phyloP scores from a whole-genome alignment of 2,888 invertebrate genomes.

The Pachliopta kotzebuea region DNA sequence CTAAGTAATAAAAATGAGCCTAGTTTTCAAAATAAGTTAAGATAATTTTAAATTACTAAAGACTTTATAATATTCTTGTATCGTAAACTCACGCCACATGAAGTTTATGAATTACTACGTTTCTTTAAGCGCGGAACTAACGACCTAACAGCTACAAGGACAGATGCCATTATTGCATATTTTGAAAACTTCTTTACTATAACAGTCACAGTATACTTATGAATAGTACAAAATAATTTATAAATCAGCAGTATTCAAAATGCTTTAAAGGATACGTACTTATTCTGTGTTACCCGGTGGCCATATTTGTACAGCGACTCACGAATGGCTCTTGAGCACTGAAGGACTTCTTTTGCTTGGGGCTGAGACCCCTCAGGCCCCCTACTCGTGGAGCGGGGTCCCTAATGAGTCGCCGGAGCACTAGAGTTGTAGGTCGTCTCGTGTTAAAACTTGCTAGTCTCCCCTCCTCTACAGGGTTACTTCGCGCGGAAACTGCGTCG shows the following conservation, averaged over 20 bases:
- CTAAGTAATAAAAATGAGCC: slow-evolving; percentile 59
- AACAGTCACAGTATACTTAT: slow-evolving; percentile 40
- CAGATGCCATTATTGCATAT: slow-evolving; percentile 41
- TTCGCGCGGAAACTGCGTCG: slow-evolving; percentile 59
- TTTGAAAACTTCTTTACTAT: slow-evolving; percentile 27
- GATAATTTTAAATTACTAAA: slow-evolving; percentile 73
- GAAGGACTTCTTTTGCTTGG: slow-evolving; percentile 67
- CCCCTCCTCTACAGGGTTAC: slow-evolving; percentile 64
- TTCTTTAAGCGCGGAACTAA: slow-evolving; percentile 37
- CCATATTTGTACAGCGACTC: slow-evolving; percentile 55
- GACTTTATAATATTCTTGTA: slow-evolving; percentile 63
- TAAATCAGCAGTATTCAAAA: slow-evolving; percentile 31
- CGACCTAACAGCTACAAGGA: slow-evolving; percentile 46
- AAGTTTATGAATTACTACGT: slow-evolving; percentile 46
- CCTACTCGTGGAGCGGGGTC: slow-evolving; percentile 54
- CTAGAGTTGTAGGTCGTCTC: slow-evolving; percentile 76
- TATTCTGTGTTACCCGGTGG: slow-evolving; percentile 41
- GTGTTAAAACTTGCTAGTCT: slow-evolving; percentile 66
- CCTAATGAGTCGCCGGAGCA: slow-evolving; percentile 79
- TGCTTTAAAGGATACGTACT: slow-evolving; percentile 31
- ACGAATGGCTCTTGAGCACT: slow-evolving; percentile 64
- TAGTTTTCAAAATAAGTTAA: slow-evolving; percentile 68
- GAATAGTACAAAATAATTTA: background rate
- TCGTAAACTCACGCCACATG: slow-evolving; percentile 48
- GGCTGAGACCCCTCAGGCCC: slow-evolving; percentile 66